Evolutionary conservation across 2,888 invertebrate species (phyloP).

Genomic region (Aphelenchoides bicaudatus): DNA sequence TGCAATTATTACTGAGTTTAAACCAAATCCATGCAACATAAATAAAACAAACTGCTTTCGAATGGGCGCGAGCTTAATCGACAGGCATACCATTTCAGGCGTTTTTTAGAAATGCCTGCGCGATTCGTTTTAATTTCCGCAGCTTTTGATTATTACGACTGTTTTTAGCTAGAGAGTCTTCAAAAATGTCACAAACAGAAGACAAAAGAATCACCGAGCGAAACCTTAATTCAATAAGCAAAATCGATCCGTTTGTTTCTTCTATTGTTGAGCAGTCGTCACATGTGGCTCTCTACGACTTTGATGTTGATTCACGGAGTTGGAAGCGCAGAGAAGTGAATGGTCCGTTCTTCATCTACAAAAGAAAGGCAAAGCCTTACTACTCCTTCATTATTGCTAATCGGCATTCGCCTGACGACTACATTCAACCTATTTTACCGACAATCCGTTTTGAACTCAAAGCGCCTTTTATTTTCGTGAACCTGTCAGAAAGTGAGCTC

Average conservation of each 20-base stretch:
- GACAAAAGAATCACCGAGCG: constrained; percentile 28
- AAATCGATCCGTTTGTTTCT: constrained; percentile 47
- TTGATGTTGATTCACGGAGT: constrained; percentile 32
- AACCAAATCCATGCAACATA: too few species aligned
- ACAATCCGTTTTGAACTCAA: constrained; percentile 38
- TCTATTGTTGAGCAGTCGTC: constrained; percentile 40
- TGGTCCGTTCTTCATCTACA: constrained; percentile 54
- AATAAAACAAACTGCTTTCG: too few species aligned
- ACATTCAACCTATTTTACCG: constrained; percentile 43
- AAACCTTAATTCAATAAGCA: constrained; percentile 42
- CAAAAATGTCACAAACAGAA: too few species aligned
- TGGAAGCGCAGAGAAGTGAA: constrained; percentile 51
- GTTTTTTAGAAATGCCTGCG: too few species aligned
- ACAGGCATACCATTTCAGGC: too few species aligned
- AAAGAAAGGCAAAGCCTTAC: constrained; percentile 41
- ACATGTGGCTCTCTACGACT: constrained; percentile 46
- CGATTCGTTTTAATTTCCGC: too few species aligned
- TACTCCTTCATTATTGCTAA: constrained; percentile 53
- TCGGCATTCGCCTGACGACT: constrained; percentile 45
- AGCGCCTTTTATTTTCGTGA: constrained; percentile 45
- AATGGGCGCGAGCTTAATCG: too few species aligned
- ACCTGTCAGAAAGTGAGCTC: constrained; percentile 39
- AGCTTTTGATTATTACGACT: too few species aligned
- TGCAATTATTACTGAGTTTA: too few species aligned
- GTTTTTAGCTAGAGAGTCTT: too few species aligned